phyloP scores from a whole-genome alignment of 30 jellyfish, hydroid and myxozoan genomes.

The Chrysaora quinquecirrha region DNA sequence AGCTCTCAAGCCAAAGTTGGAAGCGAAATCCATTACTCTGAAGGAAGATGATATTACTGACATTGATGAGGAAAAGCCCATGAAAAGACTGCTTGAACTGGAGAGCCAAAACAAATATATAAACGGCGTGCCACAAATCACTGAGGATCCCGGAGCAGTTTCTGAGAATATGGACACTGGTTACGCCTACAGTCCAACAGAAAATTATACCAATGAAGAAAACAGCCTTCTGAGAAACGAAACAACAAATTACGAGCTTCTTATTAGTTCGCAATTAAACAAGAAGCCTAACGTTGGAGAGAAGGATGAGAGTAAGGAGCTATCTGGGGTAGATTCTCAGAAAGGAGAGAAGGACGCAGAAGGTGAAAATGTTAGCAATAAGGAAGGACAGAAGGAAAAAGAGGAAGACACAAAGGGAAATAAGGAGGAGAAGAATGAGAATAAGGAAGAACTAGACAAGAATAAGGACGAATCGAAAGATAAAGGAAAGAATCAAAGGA shows the following conservation, averaged over 20 bases:
- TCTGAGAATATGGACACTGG: too few relatives aligned
- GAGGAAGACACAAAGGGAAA: background rate
- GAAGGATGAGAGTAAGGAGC: background rate
- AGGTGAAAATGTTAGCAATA: background rate
- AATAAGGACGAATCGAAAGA: slow-evolving; percentile 1
- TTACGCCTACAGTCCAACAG: too few relatives aligned
- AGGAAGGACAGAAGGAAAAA: background rate
- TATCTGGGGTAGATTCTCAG: background rate
- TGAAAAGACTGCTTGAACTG: too few relatives aligned
- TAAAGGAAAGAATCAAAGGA: background rate
- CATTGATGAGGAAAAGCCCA: too few relatives aligned
- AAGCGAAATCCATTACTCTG: too few relatives aligned
- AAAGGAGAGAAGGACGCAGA: background rate
- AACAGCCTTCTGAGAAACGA: background rate
- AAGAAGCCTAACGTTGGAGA: background rate
- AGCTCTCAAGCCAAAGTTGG: too few relatives aligned
- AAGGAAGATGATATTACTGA: too few relatives aligned
- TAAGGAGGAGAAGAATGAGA: background rate
- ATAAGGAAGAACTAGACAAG: background rate
- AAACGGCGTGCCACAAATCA: too few relatives aligned
- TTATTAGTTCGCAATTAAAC: background rate
- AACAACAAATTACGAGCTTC: background rate
- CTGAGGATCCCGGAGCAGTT: too few relatives aligned
- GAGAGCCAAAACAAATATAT: too few relatives aligned
- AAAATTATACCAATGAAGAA: too few relatives aligned